phyloP scores from a whole-genome alignment of 2,113 vertebrate species.

The Toxotes jaculatrix region DNA sequence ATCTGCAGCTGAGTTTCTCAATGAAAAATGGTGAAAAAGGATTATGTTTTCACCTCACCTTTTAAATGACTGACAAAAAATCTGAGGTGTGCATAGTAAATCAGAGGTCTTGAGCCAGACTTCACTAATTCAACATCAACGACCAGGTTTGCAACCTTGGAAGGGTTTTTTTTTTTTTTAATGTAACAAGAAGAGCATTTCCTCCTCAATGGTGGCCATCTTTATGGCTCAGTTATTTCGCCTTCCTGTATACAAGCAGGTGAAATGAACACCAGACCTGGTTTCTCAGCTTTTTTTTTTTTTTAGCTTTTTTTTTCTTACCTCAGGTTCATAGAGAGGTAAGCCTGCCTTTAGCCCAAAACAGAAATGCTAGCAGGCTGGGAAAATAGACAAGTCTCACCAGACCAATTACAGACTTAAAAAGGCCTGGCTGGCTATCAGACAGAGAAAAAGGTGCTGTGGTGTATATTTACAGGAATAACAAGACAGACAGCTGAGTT shows the following conservation, averaged over 20 bases:
- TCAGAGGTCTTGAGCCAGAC: not conserved
- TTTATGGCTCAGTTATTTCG: slow-evolving; percentile 11
- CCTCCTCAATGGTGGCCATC: not conserved
- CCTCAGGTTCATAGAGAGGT: slow-evolving; percentile 59
- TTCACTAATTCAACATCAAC: not conserved
- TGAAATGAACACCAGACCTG: slow-evolving; percentile 37
- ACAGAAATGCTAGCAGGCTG: slow-evolving; percentile 62
- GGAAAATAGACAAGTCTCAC: slow-evolving; percentile 73
- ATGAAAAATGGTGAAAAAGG: no score
- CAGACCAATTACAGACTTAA: slow-evolving; percentile 75
- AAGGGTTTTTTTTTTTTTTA: not conserved
- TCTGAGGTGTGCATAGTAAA: not conserved
- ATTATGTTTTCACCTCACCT: not conserved
- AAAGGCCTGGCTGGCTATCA: slow-evolving; percentile 69
- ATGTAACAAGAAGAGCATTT: not conserved
- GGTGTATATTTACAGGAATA: slow-evolving; percentile 67
- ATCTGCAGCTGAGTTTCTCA: not conserved
- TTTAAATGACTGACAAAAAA: not conserved
- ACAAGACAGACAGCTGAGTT: slow-evolving; percentile 70
- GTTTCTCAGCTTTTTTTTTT: slow-evolving; percentile 8
- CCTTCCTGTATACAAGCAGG: slow-evolving; percentile 38
- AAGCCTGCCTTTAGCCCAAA: slow-evolving; percentile 61
- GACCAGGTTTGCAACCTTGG: not conserved
- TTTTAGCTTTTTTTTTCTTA: not conserved
- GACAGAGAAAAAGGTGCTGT: slow-evolving; percentile 58